phyloP scores from a whole-genome alignment of 2,888 invertebrate genomes.

The Smittia sp. region DNA sequence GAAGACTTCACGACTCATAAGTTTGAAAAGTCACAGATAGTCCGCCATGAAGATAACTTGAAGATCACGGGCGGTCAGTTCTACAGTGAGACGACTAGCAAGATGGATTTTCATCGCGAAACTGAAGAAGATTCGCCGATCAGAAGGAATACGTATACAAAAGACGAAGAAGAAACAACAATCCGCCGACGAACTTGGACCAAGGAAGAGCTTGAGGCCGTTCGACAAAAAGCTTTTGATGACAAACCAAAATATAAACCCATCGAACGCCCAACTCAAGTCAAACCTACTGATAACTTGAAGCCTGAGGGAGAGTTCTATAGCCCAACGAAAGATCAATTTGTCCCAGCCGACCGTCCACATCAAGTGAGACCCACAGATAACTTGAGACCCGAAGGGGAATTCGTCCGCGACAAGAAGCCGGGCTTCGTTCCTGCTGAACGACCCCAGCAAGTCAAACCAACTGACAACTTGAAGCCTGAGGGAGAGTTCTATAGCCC shows the following conservation, averaged over 20 bases:
- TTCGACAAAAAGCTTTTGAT: slow-evolving; percentile 61
- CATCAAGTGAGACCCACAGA: slow-evolving; percentile 56
- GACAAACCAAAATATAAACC: slow-evolving; percentile 53
- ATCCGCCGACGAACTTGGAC: slow-evolving; percentile 65
- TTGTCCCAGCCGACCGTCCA: slow-evolving; percentile 57
- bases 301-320: slow-evolving; percentile 57
- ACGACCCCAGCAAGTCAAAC: slow-evolving; percentile 53
- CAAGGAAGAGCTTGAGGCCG: slow-evolving; percentile 69
- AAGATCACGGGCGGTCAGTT: slow-evolving; percentile 68
- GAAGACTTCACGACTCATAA: slow-evolving; percentile 60
- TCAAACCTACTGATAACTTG: slow-evolving; percentile 64
- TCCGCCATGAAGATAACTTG: slow-evolving; percentile 65
- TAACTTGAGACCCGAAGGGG: slow-evolving; percentile 61
- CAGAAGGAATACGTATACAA: slow-evolving; percentile 51
- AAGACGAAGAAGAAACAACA: slow-evolving; percentile 44
- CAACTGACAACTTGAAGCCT: slow-evolving; percentile 50
- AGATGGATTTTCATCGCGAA: slow-evolving; percentile 49
- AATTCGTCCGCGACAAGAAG: slow-evolving; percentile 48
- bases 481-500: slow-evolving; percentile 46
- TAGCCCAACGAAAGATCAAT: slow-evolving; percentile 48
- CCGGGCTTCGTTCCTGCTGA: slow-evolving; percentile 52
- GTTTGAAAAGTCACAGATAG: slow-evolving; percentile 63
- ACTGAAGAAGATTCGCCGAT: slow-evolving; percentile 57
- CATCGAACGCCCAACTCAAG: slow-evolving; percentile 56
- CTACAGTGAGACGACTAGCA: slow-evolving; percentile 54